Percentiles rank a stretch among this genome's conserved stretches.
Evolutionary conservation across 1,140 invertebrate species (phyloP).

Genomic region (Drosophila biarmipes): DNA sequence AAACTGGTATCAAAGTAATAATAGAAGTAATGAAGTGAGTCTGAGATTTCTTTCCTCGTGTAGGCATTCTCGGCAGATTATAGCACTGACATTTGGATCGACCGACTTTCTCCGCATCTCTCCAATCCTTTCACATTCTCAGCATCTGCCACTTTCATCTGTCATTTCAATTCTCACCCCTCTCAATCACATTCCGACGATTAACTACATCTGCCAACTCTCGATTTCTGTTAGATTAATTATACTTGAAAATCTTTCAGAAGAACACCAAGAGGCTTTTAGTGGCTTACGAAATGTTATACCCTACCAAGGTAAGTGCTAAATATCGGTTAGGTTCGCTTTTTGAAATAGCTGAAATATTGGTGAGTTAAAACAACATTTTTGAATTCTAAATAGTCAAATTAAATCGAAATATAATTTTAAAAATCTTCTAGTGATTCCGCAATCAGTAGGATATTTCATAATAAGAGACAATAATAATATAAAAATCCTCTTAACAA

Average conservation of each 20-base stretch:
- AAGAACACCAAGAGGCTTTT: slow-evolving; percentile 5
- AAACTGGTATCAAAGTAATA: neutral
- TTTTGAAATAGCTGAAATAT: neutral
- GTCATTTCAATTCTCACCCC: neutral
- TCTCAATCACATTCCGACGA: neutral
- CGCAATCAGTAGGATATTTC: too few species aligned
- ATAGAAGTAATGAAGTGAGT: neutral
- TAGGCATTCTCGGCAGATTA: slow-evolving; percentile 8
- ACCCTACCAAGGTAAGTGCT: neutral
- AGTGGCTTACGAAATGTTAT: slow-evolving; percentile 1
- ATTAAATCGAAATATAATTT: neutral
- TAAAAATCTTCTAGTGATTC: neutral
- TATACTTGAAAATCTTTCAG: neutral
- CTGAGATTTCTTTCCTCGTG: neutral
- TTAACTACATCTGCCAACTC: neutral
- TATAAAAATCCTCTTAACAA: too few species aligned
- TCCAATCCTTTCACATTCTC: slow-evolving; percentile 18
- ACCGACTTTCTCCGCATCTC: slow-evolving; percentile 21
- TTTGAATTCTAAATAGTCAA: too few species aligned
- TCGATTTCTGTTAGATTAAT: neutral
- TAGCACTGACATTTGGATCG: slow-evolving; percentile 4
- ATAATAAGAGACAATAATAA: neutral
- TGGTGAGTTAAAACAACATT: too few species aligned
- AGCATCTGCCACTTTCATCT: slow-evolving; percentile 17
- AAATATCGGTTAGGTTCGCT: neutral